phyloP scores from a whole-genome alignment of 1,140 invertebrate species.

The Conus betulinus region DNA sequence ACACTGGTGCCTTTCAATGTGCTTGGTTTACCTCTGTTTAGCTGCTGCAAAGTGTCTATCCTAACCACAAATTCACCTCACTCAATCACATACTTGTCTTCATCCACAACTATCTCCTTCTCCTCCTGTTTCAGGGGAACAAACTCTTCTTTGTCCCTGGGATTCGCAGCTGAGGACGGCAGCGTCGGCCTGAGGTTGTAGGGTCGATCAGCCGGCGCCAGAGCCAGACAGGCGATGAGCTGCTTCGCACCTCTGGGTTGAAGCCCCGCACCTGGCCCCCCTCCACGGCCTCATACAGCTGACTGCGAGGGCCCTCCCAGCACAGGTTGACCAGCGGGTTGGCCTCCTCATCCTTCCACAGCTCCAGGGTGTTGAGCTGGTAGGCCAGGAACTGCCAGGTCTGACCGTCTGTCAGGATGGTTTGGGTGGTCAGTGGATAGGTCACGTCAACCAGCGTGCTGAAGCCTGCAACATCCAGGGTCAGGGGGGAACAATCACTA shows the following conservation, averaged over 20 bases:
- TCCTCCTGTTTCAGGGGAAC: constrained; percentile 41
- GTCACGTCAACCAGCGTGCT: constrained; percentile 90
- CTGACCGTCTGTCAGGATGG: constrained; percentile 89
- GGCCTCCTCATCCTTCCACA: constrained; percentile 79
- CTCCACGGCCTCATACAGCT: constrained; percentile 86
- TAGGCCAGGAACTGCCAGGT: constrained; percentile 89
- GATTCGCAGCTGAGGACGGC: constrained; percentile 76
- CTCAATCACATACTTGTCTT: constrained; percentile 48
- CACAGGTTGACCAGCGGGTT: constrained; percentile 88
- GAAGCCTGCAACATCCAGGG: constrained; percentile 82
- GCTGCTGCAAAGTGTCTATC: too few relatives aligned
- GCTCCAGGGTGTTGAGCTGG: constrained; percentile 89
- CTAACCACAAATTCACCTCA: too few relatives aligned
- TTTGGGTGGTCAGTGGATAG: constrained; percentile 91
- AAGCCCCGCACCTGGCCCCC: constrained; percentile 82
- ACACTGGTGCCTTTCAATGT: too few relatives aligned
- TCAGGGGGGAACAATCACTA: constrained; percentile 43
- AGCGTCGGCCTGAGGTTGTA: constrained; percentile 86
- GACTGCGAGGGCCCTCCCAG: constrained; percentile 82
- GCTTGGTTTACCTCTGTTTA: too few relatives aligned
- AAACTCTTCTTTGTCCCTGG: constrained; percentile 29
- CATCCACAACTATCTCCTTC: constrained; percentile 30
- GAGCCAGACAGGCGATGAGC: constrained; percentile 86
- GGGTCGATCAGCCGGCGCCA: constrained; percentile 80
- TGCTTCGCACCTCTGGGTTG: constrained; percentile 86